These are phyloP conservation scores for Callopanchax toddi DNA, from an alignment of 2,113 vertebrate genomes.

Conservation along the genomic window DNA sequence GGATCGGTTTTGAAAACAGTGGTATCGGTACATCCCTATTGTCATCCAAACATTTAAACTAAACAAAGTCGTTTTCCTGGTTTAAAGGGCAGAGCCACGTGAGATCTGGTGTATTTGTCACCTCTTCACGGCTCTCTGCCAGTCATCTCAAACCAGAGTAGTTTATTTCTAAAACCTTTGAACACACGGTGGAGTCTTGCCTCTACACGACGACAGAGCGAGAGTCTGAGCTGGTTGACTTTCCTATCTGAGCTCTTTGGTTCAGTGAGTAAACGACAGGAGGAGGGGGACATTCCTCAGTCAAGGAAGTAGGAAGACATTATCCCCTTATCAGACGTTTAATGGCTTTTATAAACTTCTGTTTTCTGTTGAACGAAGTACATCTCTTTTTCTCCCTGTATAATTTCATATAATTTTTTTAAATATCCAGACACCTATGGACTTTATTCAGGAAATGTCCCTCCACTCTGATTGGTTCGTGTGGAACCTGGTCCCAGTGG, in stretches of 20 bases:
- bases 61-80: too few species aligned
- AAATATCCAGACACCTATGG: constrained; percentile 8
- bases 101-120: too few species aligned
- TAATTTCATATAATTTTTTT: background rate
- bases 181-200: too few species aligned
- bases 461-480: constrained; percentile 41
- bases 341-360: background rate
- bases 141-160: too few species aligned
- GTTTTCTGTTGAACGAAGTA: background rate
- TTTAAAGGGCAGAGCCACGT: too few species aligned
- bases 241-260: background rate
- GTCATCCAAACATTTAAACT: too few species aligned
- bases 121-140: too few species aligned
- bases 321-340: constrained; percentile 15
- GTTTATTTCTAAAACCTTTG: too few species aligned
- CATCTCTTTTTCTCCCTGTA: background rate
- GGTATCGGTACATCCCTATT: too few species aligned
- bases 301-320: constrained; percentile 63
- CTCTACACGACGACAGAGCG: too few species aligned
- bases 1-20: too few species aligned
- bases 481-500: constrained; percentile 24
- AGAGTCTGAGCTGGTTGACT: constrained; percentile 2
- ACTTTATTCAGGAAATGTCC: constrained; percentile 19
- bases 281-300: constrained; percentile 49
- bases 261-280: constrained; percentile 9